Evolutionary conservation across 2,888 invertebrate genomes (phyloP).

Genomic region (Pristionchus mayeri): DNA sequence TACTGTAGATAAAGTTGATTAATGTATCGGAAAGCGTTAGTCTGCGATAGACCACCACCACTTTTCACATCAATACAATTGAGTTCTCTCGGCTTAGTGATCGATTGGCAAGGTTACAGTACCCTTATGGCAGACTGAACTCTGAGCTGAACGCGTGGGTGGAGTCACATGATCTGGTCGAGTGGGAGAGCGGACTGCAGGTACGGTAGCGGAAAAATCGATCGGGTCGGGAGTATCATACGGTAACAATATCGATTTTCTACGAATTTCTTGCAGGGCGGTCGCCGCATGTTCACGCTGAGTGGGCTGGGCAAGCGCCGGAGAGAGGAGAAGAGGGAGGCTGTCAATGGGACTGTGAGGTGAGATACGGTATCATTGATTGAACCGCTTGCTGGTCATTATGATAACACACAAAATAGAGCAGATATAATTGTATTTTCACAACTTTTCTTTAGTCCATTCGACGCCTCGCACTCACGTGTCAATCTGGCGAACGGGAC

Average conservation of each 20-base stretch:
- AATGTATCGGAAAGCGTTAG: neutral
- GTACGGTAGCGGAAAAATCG: neutral
- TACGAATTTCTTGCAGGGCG: neutral
- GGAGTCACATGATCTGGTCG: conserved; percentile 62
- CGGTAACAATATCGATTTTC: neutral
- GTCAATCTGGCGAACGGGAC: neutral
- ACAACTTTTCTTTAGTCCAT: neutral
- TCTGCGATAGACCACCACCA: neutral
- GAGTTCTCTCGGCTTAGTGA: neutral
- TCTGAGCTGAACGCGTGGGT: conserved; percentile 69
- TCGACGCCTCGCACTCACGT: neutral
- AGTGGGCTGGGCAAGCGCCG: neutral
- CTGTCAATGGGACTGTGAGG: conserved; percentile 22
- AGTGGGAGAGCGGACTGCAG: conserved; percentile 35
- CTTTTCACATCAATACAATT: neutral
- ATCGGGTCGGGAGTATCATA: neutral
- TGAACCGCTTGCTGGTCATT: neutral
- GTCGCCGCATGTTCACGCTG: conserved; percentile 46
- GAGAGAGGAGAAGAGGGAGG: conserved; percentile 21
- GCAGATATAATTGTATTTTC: too few relatives aligned
- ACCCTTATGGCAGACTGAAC: conserved; percentile 63
- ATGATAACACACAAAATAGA: too few relatives aligned
- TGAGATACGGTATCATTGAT: neutral
- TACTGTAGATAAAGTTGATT: neutral
- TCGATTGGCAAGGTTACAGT: too few relatives aligned